These are phyloP conservation scores for Deroptyus accipitrinus DNA, from an alignment of 2,113 vertebrate genomes.

Conservation along the genomic window DNA sequence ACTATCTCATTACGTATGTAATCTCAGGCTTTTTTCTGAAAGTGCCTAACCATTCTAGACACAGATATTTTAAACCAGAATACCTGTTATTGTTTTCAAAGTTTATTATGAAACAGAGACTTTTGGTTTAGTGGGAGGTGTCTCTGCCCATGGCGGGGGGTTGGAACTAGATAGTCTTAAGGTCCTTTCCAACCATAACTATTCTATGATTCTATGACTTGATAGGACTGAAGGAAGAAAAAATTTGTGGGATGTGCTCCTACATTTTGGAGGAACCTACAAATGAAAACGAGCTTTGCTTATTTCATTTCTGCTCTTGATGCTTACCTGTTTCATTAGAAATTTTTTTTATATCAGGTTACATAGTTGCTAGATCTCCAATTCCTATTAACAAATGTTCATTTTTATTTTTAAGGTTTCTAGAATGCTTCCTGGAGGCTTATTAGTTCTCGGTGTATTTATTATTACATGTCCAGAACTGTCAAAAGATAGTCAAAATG, in stretches of 20 bases:
- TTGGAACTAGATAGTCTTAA: too few species aligned
- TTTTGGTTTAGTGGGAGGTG: too few species aligned
- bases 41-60: fast-evolving
- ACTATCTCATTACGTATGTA: fast-evolving
- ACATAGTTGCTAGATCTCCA: not conserved
- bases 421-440: conserved; percentile 91
- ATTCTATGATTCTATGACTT: not conserved
- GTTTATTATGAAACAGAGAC: not conserved
- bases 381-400: not conserved
- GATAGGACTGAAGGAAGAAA: not conserved
- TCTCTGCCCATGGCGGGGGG: too few species aligned
- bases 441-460: conserved; percentile 88
- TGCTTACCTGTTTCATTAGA: not conserved
- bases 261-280: not conserved
- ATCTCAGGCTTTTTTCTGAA: not conserved
- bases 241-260: not conserved
- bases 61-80: not conserved
- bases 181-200: too few species aligned
- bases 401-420: conserved; percentile 79
- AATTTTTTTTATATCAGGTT: not conserved
- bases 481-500: conserved; percentile 80
- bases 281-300: not conserved
- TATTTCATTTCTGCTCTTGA: not conserved
- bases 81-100: not conserved
- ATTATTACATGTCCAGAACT: conserved; percentile 80